Conservation (phyloP, 2,113 vertebrate genomes). For the Agapornis roseicollis region DNA sequence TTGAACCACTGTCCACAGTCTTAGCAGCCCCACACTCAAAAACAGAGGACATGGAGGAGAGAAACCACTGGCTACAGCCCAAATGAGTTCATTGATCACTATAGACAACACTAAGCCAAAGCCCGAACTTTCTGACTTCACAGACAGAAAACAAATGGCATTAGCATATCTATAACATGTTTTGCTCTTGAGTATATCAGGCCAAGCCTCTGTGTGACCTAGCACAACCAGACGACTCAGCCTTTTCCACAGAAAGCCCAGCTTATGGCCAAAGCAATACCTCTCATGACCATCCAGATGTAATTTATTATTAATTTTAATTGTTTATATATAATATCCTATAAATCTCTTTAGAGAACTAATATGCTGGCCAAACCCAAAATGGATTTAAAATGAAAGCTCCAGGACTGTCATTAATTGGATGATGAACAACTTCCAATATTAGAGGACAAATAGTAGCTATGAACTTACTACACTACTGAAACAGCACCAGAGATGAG, state of each 20-base stretch:
- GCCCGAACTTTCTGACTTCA: background rate
- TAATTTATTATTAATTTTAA: background rate
- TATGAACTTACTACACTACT: background rate
- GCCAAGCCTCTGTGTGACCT: background rate
- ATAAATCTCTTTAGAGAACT: background rate
- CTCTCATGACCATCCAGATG: background rate
- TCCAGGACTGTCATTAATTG: background rate
- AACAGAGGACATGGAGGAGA: background rate
- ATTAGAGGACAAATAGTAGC: background rate
- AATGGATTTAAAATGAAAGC: background rate
- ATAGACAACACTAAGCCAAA: background rate
- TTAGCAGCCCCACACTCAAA: background rate
- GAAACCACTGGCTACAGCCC: background rate
- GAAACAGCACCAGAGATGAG: background rate
- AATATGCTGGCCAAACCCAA: background rate
- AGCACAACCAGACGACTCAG: background rate
- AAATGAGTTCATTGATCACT: background rate
- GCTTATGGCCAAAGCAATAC: background rate
- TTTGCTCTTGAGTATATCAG: background rate
- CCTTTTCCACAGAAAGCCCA: background rate
- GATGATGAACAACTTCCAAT: constrained; percentile 2
- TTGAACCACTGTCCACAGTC: background rate
- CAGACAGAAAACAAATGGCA: background rate
- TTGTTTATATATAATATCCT: background rate
- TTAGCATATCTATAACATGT: background rate